Conservation (phyloP, 2,797 vertebrate genomes). For the Lutjanus argentimaculatus region DNA sequence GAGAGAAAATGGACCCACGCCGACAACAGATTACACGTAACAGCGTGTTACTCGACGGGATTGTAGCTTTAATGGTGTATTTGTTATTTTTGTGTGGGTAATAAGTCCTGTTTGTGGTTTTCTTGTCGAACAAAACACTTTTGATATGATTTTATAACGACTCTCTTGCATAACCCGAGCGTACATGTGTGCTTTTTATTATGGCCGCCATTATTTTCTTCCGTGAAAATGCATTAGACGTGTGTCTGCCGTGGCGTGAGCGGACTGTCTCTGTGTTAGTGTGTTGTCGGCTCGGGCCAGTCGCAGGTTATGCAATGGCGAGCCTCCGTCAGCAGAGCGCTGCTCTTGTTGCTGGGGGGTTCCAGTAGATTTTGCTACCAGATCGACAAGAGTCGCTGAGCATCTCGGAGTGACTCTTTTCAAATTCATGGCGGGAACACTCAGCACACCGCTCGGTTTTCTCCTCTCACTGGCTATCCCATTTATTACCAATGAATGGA, state of each 20-base stretch:
- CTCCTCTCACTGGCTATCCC: slow-evolving; percentile 60
- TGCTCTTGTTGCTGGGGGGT: slow-evolving; percentile 84
- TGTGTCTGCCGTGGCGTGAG: slow-evolving; percentile 42
- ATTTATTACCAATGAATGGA: slow-evolving; percentile 80
- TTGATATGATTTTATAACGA: background rate
- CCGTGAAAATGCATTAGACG: slow-evolving; percentile 27
- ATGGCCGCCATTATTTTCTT: slow-evolving; percentile 14
- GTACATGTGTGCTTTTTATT: slow-evolving; percentile 2
- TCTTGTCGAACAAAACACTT: slow-evolving; percentile 20
- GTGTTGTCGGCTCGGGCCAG: slow-evolving; percentile 70
- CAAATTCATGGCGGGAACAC: slow-evolving; percentile 86
- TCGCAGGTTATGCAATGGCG: slow-evolving; percentile 86
- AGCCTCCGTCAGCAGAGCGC: slow-evolving; percentile 81
- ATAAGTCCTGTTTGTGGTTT: slow-evolving; percentile 47
- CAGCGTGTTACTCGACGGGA: background rate
- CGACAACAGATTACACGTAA: background rate
- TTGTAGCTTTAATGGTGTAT: background rate
- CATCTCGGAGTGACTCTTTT: slow-evolving; percentile 81
- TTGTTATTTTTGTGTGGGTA: slow-evolving; percentile 3
- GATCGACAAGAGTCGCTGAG: slow-evolving; percentile 70
- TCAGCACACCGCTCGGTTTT: slow-evolving; percentile 55
- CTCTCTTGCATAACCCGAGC: background rate
- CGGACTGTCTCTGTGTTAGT: slow-evolving; percentile 32
- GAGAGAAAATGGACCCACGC: background rate
- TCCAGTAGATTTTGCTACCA: slow-evolving; percentile 79